Conservation (phyloP, 1,140 invertebrate species). For the Hypsibius dujardini region DNA sequence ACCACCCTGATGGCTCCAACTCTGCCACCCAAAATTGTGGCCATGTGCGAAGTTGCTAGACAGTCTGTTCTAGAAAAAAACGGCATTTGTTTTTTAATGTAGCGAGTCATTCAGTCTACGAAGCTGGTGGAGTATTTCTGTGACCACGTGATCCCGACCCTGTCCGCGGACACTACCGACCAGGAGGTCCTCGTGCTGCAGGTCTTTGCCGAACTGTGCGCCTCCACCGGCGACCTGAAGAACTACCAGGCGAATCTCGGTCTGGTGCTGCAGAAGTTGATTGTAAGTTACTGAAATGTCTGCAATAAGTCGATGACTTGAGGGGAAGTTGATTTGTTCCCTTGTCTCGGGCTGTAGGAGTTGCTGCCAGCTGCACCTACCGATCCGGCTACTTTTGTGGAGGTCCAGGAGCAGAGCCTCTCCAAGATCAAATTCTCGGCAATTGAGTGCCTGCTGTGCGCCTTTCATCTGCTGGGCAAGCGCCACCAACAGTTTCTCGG, state of each 20-base stretch:
- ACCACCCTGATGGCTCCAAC: no score
- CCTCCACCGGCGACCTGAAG: slow-evolving; percentile 53
- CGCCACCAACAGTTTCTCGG: slow-evolving; percentile 59
- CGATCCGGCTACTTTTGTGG: no score
- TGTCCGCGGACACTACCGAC: slow-evolving; percentile 31
- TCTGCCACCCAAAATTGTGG: no score
- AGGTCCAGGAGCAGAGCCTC: no score
- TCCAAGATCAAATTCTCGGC: slow-evolving; percentile 64
- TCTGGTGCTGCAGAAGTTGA: slow-evolving; percentile 50
- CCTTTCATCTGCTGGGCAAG: slow-evolving; percentile 68
- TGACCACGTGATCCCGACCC: slow-evolving; percentile 54
- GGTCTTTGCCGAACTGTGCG: slow-evolving; percentile 62
- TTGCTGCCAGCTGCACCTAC: no score
- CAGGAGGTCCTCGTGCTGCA: slow-evolving; percentile 44
- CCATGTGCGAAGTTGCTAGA: no score
- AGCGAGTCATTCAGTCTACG: slow-evolving; percentile 70
- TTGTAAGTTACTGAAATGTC: no score
- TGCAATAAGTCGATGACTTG: neutral
- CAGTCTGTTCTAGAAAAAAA: no score
- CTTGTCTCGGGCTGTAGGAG: no score
- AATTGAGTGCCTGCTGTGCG: slow-evolving; percentile 76
- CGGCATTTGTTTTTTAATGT: no score
- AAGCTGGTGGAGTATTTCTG: slow-evolving; percentile 70
- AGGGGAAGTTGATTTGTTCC: no score
- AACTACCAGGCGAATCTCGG: slow-evolving; percentile 53